Base-by-base conservation (phyloP, 1,140 invertebrate species). In the Diachasma alloeum region DNA sequence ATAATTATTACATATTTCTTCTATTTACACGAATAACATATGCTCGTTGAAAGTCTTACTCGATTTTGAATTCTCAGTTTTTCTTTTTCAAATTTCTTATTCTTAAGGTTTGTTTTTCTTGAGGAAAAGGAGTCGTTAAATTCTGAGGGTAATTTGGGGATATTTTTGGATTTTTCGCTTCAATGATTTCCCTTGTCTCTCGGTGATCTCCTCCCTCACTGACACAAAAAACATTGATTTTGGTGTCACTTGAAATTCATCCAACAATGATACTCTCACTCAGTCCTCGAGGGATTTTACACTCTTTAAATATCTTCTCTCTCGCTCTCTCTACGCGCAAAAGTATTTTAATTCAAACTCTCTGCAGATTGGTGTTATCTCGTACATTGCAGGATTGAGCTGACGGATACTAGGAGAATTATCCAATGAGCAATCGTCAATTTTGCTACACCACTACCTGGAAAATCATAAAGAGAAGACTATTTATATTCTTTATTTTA, bases 1-100 rank as follows among this genome's bases (percentile, higher is more conserved):
- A 76, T 74, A 63, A 68, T 68, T 37, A 68, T 68, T 68, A 68
- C 66, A 74, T 75, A 59, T 70, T 81, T 86, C 85, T 82, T 81
- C 87, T 89, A 89, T 89, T 88, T 88, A 89, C 88, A 88, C 85
- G 87, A 88, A 88, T 86, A 87, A 86, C 82, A 83, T 85, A 86
- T 80, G 81, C 72, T 83, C 80, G 82, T 84, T 88, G 36, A 71
- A 71, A 75, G 42, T 66, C 36, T 63, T 26, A 85, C 81, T 86
- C 82, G 84, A 81, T 74, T 84, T 74, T 68, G 75, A 84, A 78
- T 84, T 79, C 75, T 67, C 72, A 63, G 46, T 72, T 72, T 2
- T 24, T 42, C 67, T 74, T 17, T 59, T 53, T 56, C 59, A 36
- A 42, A 63, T 74, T 56, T 79, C 78, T 73, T 53, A 71, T 68